Conservation (phyloP, 2,888 invertebrate species). For the Argyresthia albistria region DNA sequence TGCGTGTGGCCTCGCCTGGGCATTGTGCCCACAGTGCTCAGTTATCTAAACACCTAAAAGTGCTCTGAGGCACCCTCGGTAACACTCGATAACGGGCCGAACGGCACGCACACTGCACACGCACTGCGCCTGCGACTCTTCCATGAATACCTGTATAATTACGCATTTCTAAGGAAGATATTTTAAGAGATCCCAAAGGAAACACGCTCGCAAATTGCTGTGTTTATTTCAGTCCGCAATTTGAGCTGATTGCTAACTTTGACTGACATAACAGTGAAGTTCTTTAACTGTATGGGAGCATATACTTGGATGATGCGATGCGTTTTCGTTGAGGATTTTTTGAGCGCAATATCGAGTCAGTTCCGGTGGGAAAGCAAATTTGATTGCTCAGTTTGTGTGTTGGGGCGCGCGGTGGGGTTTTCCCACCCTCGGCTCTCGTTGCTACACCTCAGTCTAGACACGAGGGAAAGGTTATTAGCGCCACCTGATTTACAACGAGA, state of each 20-base stretch:
- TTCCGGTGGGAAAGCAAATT: too few relatives aligned
- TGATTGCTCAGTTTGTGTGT: too few relatives aligned
- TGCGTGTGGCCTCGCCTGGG: constrained; percentile 27
- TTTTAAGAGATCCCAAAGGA: neutral
- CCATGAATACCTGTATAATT: neutral
- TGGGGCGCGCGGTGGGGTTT: too few relatives aligned
- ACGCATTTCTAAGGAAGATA: constrained; percentile 1
- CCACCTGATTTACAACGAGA: constrained; percentile 1
- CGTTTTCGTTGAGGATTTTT: too few relatives aligned
- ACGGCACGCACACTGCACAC: neutral
- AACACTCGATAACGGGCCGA: neutral
- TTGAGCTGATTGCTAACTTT: constrained; percentile 1
- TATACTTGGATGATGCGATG: too few relatives aligned
- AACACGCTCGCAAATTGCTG: constrained; percentile 3
- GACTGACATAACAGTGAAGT: neutral
- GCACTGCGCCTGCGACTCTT: neutral
- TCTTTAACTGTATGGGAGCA: too few relatives aligned
- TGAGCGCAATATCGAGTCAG: neutral
- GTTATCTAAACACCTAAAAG: constrained; percentile 44
- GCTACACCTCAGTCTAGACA: constrained; percentile 4
- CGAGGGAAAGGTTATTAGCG: constrained; percentile 1
- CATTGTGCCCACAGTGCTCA: constrained; percentile 37
- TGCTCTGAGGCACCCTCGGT: too few relatives aligned
- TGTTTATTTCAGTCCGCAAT: constrained; percentile 4
- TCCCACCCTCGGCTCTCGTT: neutral